Percentiles rank a stretch among this genome's conserved stretches.
phyloP scores from a whole-genome alignment of 2,797 vertebrate species.

The Cryptoprocta ferox region DNA sequence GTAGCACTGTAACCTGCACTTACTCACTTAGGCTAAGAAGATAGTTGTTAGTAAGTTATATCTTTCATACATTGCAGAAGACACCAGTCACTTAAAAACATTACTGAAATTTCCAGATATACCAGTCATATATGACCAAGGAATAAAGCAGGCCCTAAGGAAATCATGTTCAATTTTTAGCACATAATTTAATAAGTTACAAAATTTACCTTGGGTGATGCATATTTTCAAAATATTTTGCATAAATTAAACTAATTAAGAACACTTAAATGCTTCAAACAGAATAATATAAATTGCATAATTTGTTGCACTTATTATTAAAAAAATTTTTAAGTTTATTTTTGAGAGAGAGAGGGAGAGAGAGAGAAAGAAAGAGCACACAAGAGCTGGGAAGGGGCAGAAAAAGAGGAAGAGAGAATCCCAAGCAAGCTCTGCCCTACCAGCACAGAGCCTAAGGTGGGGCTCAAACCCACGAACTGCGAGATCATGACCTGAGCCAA shows the following conservation, averaged over 20 bases:
- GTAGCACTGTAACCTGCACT: not conserved
- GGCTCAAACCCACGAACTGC: too few relatives aligned
- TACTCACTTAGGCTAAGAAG: not conserved
- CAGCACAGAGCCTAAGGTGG: too few relatives aligned
- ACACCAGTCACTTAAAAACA: not conserved
- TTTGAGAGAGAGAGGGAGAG: too few relatives aligned
- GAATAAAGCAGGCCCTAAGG: not conserved
- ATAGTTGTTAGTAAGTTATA: slow-evolving; percentile 8
- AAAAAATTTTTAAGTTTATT: too few relatives aligned
- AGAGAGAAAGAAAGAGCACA: too few relatives aligned
- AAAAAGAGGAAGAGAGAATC: too few relatives aligned
- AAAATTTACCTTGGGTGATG: slow-evolving; percentile 5
- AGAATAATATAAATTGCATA: slow-evolving; percentile 10
- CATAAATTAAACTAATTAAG: slow-evolving; percentile 35
- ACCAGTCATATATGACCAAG: not conserved
- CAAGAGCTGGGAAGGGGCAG: too few relatives aligned
- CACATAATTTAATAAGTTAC: slow-evolving; percentile 22
- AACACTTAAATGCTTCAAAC: not conserved
- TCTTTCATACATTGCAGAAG: not conserved
- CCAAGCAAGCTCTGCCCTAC: too few relatives aligned
- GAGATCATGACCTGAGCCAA: too few relatives aligned
- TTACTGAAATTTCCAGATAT: slow-evolving; percentile 16
- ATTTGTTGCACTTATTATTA: slow-evolving; percentile 5
- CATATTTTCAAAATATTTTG: slow-evolving; percentile 20
- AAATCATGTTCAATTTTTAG: slow-evolving; percentile 30